Percentiles rank a stretch among this genome's conserved stretches.
These are phyloP conservation scores for Machimus rusticus DNA, from an alignment of 2,888 invertebrate species.

Conservation along the genomic window DNA sequence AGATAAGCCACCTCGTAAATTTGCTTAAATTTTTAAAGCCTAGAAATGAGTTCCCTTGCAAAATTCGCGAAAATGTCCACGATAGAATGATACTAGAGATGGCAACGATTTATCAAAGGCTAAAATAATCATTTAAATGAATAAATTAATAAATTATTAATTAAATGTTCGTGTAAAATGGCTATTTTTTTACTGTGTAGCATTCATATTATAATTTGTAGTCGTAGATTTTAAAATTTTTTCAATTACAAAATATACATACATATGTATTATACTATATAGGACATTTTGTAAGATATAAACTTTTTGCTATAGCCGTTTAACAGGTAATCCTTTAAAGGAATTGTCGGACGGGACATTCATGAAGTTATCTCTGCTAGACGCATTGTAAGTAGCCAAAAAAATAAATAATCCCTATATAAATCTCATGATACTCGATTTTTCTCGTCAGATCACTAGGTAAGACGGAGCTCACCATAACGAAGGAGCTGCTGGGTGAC, in stretches of 20 bases:
- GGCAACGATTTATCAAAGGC: too few relatives aligned
- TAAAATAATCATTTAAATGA: too few relatives aligned
- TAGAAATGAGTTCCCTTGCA: too few relatives aligned
- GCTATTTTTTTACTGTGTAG: too few relatives aligned
- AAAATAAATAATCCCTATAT: background rate
- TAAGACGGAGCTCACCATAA: conserved; percentile 58
- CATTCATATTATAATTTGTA: too few relatives aligned
- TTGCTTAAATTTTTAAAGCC: too few relatives aligned
- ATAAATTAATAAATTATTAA: too few relatives aligned
- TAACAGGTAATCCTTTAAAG: conserved; percentile 63
- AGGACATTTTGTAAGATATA: background rate
- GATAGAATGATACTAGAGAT: too few relatives aligned
- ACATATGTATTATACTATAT: background rate
- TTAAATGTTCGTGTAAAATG: too few relatives aligned
- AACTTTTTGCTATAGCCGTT: conserved; percentile 54
- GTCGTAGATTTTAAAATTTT: background rate
- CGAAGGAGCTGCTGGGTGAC: conserved; percentile 52
- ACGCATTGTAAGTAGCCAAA: conserved; percentile 65
- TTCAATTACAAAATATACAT: too few relatives aligned
- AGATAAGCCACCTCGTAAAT: too few relatives aligned
- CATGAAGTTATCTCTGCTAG: conserved; percentile 59
- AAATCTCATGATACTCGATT: background rate
- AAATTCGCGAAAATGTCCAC: too few relatives aligned
- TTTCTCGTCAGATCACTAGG: conserved; percentile 58
- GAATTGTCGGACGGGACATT: conserved; percentile 62